Evolutionary conservation across 2,113 vertebrate species (phyloP).

Genomic region (Mionectes macconnelli): DNA sequence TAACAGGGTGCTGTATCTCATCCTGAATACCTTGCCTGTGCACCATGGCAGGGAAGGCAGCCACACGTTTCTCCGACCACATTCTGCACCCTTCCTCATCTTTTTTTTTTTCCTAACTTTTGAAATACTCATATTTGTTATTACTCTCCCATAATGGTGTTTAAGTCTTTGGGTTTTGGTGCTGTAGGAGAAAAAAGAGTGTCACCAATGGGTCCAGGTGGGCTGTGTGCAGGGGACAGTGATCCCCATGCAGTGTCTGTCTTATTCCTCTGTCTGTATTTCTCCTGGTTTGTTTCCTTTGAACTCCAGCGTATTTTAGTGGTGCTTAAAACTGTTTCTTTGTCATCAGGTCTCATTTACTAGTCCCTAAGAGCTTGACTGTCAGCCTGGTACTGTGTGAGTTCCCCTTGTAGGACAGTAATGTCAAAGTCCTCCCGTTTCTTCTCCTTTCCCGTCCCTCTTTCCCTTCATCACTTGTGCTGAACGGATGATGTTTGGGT

Average conservation of each 20-base stretch:
- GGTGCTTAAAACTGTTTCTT: neutral
- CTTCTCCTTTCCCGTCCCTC: neutral
- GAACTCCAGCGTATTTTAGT: accelerated
- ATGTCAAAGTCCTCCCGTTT: neutral
- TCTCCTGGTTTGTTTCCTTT: neutral
- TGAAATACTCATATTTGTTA: neutral
- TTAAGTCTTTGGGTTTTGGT: neutral
- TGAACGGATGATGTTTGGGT: neutral
- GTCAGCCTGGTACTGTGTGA: neutral
- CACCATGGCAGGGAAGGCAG: neutral
- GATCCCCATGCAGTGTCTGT: neutral
- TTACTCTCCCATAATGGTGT: neutral
- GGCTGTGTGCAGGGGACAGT: neutral
- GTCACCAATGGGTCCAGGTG: neutral
- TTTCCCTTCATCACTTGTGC: accelerated
- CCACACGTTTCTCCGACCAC: neutral
- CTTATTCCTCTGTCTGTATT: neutral
- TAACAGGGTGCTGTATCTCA: neutral
- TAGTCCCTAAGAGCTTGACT: neutral
- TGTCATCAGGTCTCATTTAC: neutral
- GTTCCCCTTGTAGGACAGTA: neutral
- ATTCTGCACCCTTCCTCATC: neutral
- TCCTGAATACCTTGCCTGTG: neutral
- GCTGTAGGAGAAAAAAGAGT: neutral
- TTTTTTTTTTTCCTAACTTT: neutral